phyloP scores from a whole-genome alignment of 2,888 invertebrate genomes.

The Harpagoxenus sublaevis region DNA sequence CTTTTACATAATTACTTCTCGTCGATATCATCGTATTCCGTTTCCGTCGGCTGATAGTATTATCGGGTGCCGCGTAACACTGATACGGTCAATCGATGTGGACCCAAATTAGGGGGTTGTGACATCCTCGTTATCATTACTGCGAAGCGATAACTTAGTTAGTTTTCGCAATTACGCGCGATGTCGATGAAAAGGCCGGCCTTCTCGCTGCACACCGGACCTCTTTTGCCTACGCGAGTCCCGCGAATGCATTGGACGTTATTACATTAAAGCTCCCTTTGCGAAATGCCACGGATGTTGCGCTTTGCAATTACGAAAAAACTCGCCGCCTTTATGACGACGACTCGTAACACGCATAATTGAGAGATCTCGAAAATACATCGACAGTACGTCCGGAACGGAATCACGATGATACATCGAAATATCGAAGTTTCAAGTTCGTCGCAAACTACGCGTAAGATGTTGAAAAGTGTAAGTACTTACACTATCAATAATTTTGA shows the following conservation, averaged over 20 bases:
- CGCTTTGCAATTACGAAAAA: conserved; percentile 60
- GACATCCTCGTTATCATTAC: conserved; percentile 77
- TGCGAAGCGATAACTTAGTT: conserved; percentile 76
- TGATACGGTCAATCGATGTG: conserved; percentile 64
- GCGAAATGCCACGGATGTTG: conserved; percentile 60
- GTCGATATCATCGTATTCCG: not conserved
- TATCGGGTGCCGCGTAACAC: conserved; percentile 39
- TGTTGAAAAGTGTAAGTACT: not conserved
- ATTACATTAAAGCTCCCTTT: conserved; percentile 70
- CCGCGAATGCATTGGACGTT: conserved; percentile 70
- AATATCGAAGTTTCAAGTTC: not conserved
- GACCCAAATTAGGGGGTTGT: conserved; percentile 75
- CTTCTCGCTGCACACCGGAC: conserved; percentile 52
- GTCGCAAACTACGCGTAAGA: not conserved
- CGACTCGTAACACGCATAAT: conserved; percentile 12
- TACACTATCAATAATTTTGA: not conserved
- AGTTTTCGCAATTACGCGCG: conserved; percentile 76
- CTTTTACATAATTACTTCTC: not conserved
- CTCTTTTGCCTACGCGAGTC: conserved; percentile 60
- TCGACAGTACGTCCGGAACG: not conserved
- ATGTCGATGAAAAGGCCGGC: conserved; percentile 68
- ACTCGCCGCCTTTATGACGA: conserved; percentile 36
- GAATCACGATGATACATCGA: not conserved
- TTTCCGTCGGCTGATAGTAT: conserved; percentile 23
- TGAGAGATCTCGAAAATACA: conserved; percentile 8